Percentiles rank a stretch among this genome's conserved stretches.
These are phyloP conservation scores for Synanthedon myopaeformis DNA, from an alignment of 2,888 invertebrate species.

Conservation along the genomic window DNA sequence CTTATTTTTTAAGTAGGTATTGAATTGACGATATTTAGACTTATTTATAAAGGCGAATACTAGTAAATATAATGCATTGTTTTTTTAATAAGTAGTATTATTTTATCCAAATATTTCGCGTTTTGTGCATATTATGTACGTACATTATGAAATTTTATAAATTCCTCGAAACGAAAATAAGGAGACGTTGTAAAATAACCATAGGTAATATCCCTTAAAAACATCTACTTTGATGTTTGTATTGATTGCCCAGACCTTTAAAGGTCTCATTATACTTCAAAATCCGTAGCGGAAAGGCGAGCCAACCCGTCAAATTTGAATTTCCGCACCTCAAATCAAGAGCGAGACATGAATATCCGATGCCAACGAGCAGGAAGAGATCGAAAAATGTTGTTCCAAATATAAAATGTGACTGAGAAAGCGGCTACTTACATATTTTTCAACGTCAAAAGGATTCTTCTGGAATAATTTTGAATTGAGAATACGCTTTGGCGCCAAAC, in stretches of 20 bases:
- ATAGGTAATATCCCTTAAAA: too few relatives aligned
- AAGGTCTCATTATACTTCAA: conserved; percentile 59
- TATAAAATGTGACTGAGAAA: conserved; percentile 57
- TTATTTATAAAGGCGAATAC: too few relatives aligned
- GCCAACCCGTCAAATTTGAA: conserved; percentile 61
- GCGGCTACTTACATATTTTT: conserved; percentile 69
- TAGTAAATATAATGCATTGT: too few relatives aligned
- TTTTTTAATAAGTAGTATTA: too few relatives aligned
- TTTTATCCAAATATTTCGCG: too few relatives aligned
- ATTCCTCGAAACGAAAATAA: too few relatives aligned
- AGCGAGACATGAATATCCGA: conserved; percentile 20
- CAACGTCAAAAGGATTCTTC: conserved; percentile 62
- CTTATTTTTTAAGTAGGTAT: too few relatives aligned
- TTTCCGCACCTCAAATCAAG: conserved; percentile 53
- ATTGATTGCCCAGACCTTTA: conserved; percentile 66
- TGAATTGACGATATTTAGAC: too few relatives aligned
- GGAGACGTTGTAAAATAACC: too few relatives aligned
- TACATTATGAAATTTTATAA: too few relatives aligned
- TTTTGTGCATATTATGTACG: too few relatives aligned
- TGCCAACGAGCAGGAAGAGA: conserved; percentile 15
- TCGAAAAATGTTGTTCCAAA: conserved; percentile 35
- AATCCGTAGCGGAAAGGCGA: conserved; percentile 63
- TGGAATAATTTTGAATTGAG: conserved; percentile 68
- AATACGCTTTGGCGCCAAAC: conserved; percentile 66
- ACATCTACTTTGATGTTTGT: conserved; percentile 37